Percentiles rank a stretch among this genome's conserved stretches.
Evolutionary conservation across 2,797 vertebrate species (phyloP).

Genomic region (Trachops cirrhosus): DNA sequence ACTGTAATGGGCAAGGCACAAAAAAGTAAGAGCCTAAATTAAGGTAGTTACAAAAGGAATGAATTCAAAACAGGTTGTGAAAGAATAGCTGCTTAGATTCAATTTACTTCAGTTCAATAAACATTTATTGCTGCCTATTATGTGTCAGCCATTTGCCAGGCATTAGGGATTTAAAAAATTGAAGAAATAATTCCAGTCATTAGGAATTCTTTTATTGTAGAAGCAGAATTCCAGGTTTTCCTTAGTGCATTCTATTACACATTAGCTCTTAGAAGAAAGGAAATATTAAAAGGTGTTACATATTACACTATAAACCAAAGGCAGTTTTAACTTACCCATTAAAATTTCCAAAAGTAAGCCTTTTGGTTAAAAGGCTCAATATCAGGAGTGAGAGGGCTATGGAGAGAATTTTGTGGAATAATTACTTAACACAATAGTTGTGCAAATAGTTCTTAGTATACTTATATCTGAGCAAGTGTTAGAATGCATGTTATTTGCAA

Average conservation of each 20-base stretch:
- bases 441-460: background rate
- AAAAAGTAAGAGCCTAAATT: background rate
- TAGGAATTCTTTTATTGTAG: constrained; percentile 23
- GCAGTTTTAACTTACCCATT: constrained; percentile 10
- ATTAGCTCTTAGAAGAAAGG: constrained; percentile 10
- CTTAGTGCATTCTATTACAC: constrained; percentile 20
- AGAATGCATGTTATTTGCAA: background rate
- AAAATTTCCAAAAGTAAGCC: constrained; percentile 20
- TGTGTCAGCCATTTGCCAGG: background rate
- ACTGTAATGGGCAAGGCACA: background rate
- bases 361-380: constrained; percentile 8
- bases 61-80: background rate
- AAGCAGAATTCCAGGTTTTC: constrained; percentile 28
- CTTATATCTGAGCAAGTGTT: background rate
- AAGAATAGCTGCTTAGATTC: constrained; percentile 39
- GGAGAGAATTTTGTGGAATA: background rate
- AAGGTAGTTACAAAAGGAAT: background rate
- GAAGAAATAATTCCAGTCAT: constrained; percentile 24
- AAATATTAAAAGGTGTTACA: constrained; percentile 27
- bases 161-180: constrained; percentile 28
- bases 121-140: constrained; percentile 22
- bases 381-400: background rate
- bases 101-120: constrained; percentile 23
- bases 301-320: constrained; percentile 8
- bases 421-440: background rate